Base-by-base conservation (phyloP, 2,113 vertebrate species). In the Hippopotamus amphibius region DNA sequence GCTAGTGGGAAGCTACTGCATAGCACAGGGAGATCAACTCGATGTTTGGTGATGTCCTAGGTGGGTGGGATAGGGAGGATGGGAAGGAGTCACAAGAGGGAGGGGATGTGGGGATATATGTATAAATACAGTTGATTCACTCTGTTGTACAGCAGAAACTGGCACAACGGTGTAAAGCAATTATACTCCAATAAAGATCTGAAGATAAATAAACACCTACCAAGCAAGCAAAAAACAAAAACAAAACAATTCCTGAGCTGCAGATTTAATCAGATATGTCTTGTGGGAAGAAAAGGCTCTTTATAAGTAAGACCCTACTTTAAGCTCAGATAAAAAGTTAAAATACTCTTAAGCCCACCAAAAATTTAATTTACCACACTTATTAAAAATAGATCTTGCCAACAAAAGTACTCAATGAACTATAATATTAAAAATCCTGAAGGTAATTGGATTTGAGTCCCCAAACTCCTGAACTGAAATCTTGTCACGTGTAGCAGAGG, bases 401-500 rank as follows among this genome's bases (percentile, higher is more conserved):
- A 92, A 57, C 17, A 80, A 88, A 90, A 96, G 85, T 92, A n/a
- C 10, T 77, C 92, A 81, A 65, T 66, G 88, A 96, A 90, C 21
- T 93, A 7, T 59, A 50, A 83, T 71, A 88, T 89, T 88, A 88
- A 92, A 89, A 95, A 63, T 74, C 79, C 86, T 77, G 46, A 96
- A 92, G 24, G 50, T 82, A 85, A 72, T 2, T 69, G 57, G 24
- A 93, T 84, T 63, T 71, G 57, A 87, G 43, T 83, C 80, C 79
- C 66, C 59, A 71, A 17, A 77, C 53, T 89, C 71, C 88, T 88
- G 77, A 97, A 81, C 5, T 68, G 80, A 96, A 96, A 92, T 59
- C 50, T 63, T 93, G 88, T 46, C 95, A 79, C 76, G 65, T 91
- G 80, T 61, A 93, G 69, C 96, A 97, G 93, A 98, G 93, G 97